phyloP scores from a whole-genome alignment of 2,888 invertebrate genomes.

The Dicranocentrus wangi region DNA sequence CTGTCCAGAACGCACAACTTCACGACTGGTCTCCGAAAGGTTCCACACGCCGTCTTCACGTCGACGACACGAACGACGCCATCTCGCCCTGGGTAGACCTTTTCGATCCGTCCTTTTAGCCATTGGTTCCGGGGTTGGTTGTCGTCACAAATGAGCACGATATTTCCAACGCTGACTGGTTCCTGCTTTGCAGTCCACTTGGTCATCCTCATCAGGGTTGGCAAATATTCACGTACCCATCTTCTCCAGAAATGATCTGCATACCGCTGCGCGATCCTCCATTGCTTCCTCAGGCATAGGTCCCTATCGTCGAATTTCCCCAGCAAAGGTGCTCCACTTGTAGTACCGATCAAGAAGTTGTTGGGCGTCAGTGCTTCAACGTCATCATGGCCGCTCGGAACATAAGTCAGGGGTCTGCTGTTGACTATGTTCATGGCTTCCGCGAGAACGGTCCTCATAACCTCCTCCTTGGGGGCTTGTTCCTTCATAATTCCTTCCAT shows the following conservation, averaged over 20 bases:
- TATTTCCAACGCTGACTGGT: background rate
- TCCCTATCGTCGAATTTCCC: background rate
- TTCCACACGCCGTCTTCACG: background rate
- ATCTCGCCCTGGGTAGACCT: background rate
- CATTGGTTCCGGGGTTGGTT: background rate
- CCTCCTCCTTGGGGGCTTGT: constrained; percentile 51
- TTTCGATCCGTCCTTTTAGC: background rate
- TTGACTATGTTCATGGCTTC: constrained; percentile 54
- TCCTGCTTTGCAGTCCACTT: background rate
- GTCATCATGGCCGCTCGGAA: constrained; percentile 50
- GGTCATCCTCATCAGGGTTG: background rate
- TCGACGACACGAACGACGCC: constrained; percentile 1
- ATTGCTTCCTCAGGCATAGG: constrained; percentile 2
- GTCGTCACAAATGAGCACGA: constrained; percentile 15
- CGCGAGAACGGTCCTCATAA: constrained; percentile 55
- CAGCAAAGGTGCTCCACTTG: background rate
- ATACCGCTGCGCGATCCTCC: background rate
- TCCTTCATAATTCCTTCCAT: constrained; percentile 38
- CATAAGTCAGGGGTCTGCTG: constrained; percentile 54
- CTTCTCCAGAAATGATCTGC: constrained; percentile 12
- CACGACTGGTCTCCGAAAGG: background rate
- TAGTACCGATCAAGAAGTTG: constrained; percentile 30
- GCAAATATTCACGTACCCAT: constrained; percentile 7
- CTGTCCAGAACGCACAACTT: background rate
- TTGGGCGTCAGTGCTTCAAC: constrained; percentile 49